phyloP scores from a whole-genome alignment of 2,113 vertebrate genomes.

The Polypterus bichir region DNA sequence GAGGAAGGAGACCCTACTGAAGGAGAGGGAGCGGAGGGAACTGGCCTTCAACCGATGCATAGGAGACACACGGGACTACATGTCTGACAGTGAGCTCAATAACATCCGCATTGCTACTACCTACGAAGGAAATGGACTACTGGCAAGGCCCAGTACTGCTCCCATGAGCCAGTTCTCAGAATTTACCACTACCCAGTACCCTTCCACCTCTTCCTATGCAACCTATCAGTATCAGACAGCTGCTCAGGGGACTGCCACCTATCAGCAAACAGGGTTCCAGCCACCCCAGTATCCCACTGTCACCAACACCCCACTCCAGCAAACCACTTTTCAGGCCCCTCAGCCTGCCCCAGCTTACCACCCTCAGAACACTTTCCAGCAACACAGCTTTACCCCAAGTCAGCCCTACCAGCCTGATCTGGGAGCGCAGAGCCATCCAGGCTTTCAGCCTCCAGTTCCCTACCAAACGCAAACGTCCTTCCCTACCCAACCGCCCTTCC shows the following conservation, averaged over 20 bases:
- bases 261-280: conserved; percentile 73
- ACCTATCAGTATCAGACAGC: conserved; percentile 62
- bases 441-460: conserved; percentile 63
- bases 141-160: conserved; percentile 53
- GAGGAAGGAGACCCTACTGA: conserved; percentile 86
- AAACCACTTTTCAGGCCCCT: conserved; percentile 67
- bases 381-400: conserved; percentile 56
- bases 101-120: conserved; percentile 65
- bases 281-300: conserved; percentile 62
- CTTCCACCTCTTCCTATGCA: conserved; percentile 59
- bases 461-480: conserved; percentile 65
- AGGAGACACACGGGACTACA: conserved; percentile 81
- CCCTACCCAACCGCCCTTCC: conserved; percentile 47
- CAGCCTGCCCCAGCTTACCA: conserved; percentile 61
- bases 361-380: conserved; percentile 56
- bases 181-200: conserved; percentile 50
- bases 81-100: conserved; percentile 91
- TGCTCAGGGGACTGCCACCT: conserved; percentile 48
- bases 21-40: conserved; percentile 73
- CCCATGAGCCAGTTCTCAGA: conserved; percentile 69
- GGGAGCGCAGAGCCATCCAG: conserved; percentile 56
- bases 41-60: conserved; percentile 72
- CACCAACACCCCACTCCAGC: conserved; percentile 61
- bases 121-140: conserved; percentile 55
- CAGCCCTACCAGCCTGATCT: conserved; percentile 66